Evolutionary conservation across 2,888 invertebrate species (phyloP).

Genomic region (Pardosa pseudoannulata): DNA sequence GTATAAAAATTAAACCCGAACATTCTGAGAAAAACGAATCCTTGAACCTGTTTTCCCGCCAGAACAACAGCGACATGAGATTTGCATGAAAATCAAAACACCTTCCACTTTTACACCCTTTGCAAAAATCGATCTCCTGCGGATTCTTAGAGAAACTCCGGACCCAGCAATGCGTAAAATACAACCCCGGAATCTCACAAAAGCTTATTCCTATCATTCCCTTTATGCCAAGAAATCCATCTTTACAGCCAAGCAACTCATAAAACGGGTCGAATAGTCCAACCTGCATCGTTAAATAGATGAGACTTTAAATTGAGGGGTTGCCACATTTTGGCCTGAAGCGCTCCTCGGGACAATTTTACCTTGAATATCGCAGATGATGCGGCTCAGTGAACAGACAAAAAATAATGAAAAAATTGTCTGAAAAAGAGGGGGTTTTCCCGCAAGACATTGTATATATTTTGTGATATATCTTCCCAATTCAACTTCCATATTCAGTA

Average conservation of each 20-base stretch:
- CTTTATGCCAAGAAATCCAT: conserved; percentile 46
- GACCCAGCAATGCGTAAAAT: conserved; percentile 54
- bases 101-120: conserved; percentile 13
- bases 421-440: too few relatives aligned
- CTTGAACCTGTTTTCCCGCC: conserved; percentile 7
- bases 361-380: too few relatives aligned
- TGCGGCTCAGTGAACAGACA: too few relatives aligned
- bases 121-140: conserved; percentile 35
- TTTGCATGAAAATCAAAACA: conserved; percentile 52
- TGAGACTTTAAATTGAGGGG: background rate
- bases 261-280: conserved; percentile 11
- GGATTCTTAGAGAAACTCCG: conserved; percentile 23
- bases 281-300: background rate
- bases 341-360: too few relatives aligned
- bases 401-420: too few relatives aligned
- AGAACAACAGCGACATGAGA: background rate
- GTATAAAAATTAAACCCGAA: background rate
- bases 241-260: conserved; percentile 45
- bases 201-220: conserved; percentile 44
- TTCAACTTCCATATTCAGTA: too few relatives aligned
- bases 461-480: too few relatives aligned
- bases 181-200: conserved; percentile 31
- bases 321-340: too few relatives aligned
- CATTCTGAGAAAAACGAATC: background rate
- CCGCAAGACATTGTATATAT: too few relatives aligned